Conservation (phyloP, 2,888 invertebrate genomes). For the Xanthia togata region DNA sequence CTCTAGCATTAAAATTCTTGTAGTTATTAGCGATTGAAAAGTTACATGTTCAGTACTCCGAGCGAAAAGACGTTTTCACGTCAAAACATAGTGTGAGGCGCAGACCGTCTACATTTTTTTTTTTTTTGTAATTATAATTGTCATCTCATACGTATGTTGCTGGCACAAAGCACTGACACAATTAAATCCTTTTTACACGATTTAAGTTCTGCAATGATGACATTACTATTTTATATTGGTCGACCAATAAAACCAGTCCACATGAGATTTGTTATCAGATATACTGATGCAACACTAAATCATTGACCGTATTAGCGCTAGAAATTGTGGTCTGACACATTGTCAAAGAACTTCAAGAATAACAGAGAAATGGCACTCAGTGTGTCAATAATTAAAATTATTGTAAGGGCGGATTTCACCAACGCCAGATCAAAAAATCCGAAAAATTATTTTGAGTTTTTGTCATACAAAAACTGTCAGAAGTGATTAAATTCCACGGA, state of each 20-base stretch:
- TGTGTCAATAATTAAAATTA: too few species aligned
- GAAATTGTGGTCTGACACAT: neutral
- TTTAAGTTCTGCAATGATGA: neutral
- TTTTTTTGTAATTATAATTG: neutral
- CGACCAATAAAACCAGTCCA: too few species aligned
- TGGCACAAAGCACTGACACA: neutral
- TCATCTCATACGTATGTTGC: neutral
- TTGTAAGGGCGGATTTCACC: too few species aligned
- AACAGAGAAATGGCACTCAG: too few species aligned
- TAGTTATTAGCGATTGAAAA: too few species aligned
- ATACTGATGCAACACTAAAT: neutral
- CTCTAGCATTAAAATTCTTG: too few species aligned
- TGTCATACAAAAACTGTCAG: neutral
- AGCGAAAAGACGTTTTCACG: too few species aligned
- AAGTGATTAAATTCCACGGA: neutral
- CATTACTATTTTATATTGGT: neutral
- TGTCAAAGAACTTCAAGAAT: neutral
- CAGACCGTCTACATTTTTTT: too few species aligned
- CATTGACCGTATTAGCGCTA: neutral
- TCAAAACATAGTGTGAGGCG: neutral
- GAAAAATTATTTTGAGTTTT: too few species aligned
- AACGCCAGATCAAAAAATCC: too few species aligned
- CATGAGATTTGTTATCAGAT: too few species aligned
- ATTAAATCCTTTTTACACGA: neutral
- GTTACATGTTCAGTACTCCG: too few species aligned